A percentile compares a stretch with the other conserved stretches of the same genome.
phyloP scores from a whole-genome alignment of 2,797 vertebrate species.

The Schizothorax lantsangensis region DNA sequence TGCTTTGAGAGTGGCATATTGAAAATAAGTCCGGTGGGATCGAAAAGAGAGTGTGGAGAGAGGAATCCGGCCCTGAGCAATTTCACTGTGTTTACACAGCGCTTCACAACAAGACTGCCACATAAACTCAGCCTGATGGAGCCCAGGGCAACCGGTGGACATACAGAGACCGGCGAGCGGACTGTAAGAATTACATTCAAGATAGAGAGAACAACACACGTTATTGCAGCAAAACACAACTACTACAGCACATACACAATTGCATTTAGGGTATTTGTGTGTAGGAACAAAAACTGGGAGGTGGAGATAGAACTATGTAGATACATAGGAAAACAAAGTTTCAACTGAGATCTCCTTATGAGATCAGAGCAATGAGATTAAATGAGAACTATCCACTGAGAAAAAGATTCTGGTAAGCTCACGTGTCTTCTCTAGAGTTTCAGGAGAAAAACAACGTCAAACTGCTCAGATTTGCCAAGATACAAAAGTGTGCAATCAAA shows the following conservation, averaged over 20 bases:
- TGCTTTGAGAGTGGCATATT: constrained; percentile 61
- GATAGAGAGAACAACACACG: background rate
- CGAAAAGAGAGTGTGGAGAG: constrained; percentile 56
- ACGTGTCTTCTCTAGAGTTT: background rate
- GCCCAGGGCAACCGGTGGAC: constrained; percentile 41
- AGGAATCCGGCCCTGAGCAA: constrained; percentile 46
- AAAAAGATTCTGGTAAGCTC: background rate
- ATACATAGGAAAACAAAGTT: background rate
- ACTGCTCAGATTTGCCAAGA: background rate
- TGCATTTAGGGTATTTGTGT: background rate
- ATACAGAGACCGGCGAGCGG: constrained; percentile 8
- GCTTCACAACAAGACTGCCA: constrained; percentile 54
- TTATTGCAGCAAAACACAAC: constrained; percentile 15
- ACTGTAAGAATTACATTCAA: constrained; percentile 3
- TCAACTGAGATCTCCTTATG: background rate
- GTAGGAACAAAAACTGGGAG: background rate
- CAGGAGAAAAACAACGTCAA: background rate
- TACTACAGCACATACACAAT: background rate
- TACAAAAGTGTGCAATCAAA: background rate
- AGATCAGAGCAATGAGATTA: background rate
- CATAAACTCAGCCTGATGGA: constrained; percentile 56
- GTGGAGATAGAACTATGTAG: background rate
- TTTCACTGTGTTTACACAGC: constrained; percentile 57
- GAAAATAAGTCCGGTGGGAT: constrained; percentile 62
- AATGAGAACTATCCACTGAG: background rate